Conservation (phyloP, 2,113 vertebrate species). For the Cyprinodon brontotheroides region DNA sequence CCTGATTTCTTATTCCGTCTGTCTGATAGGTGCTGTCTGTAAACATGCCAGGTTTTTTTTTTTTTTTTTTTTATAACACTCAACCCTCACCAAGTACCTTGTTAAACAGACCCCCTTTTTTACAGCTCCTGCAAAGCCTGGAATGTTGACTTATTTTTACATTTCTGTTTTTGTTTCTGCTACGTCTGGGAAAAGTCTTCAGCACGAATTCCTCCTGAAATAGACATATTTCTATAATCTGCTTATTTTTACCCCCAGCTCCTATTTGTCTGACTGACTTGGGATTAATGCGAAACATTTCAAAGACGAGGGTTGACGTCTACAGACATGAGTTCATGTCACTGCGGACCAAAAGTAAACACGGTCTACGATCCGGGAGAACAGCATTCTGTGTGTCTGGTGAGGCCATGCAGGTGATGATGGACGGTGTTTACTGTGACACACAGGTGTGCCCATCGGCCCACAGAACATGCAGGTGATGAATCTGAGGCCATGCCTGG, state of each 20-base stretch:
- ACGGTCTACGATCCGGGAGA: background rate
- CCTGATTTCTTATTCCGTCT: background rate
- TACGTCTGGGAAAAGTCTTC: conserved; percentile 54
- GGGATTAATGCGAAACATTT: background rate
- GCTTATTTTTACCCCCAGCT: conserved; percentile 43
- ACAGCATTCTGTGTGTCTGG: background rate
- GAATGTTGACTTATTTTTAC: conserved; percentile 49
- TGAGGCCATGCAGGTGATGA: background rate
- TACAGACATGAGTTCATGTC: conserved; percentile 9
- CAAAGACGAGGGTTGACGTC: conserved; percentile 10
- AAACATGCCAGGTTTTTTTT: conserved; percentile 4
- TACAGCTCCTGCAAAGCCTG: conserved; percentile 45
- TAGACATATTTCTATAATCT: conserved; percentile 29
- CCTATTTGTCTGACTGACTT: background rate
- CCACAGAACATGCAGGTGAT: conserved; percentile 21
- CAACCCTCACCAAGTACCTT: conserved; percentile 30
- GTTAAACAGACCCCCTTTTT: conserved; percentile 40
- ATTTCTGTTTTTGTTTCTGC: conserved; percentile 54
- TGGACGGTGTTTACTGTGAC: background rate
- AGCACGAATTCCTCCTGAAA: conserved; percentile 60
- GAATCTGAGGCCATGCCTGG: conserved; percentile 6
- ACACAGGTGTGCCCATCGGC: conserved; percentile 19
- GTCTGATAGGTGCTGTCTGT: conserved; percentile 21
- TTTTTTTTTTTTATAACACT: conserved; percentile 17
- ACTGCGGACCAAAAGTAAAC: conserved; percentile 28